These are phyloP conservation scores for Alectoris magna DNA, from an alignment of 2,797 vertebrate genomes.

Conservation along the genomic window DNA sequence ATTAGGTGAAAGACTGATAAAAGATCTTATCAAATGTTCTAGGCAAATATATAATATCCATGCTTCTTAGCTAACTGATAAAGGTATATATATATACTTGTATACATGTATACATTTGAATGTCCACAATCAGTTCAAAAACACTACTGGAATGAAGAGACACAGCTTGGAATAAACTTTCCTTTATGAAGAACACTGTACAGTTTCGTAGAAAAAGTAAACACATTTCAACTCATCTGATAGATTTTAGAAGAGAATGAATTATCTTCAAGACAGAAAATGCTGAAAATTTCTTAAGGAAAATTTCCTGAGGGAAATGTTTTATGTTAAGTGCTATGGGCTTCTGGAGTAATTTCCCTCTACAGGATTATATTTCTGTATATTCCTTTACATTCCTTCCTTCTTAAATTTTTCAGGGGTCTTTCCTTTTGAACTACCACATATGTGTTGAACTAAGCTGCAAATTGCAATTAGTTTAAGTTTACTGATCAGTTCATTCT, in stretches of 20 bases:
- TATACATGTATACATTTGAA: background rate
- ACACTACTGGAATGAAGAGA: background rate
- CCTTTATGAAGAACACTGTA: background rate
- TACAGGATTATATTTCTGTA: background rate
- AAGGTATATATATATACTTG: background rate
- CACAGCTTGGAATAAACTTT: background rate
- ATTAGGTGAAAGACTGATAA: background rate
- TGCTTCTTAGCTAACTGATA: background rate
- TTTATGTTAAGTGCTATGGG: background rate
- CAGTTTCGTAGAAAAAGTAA: background rate
- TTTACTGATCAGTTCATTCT: background rate
- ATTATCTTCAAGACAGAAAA: background rate
- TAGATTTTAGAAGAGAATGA: background rate
- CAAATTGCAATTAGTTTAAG: background rate
- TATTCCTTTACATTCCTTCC: background rate
- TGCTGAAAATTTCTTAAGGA: background rate
- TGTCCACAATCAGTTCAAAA: background rate
- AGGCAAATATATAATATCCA: background rate
- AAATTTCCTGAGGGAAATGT: background rate
- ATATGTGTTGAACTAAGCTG: background rate
- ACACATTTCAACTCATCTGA: background rate
- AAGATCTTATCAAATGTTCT: background rate
- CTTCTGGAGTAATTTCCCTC: background rate
- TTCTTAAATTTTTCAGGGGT: background rate
- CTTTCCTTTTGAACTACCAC: background rate